Conservation (phyloP, 2,888 invertebrate species). For the Pachymerium ferrugineum region DNA sequence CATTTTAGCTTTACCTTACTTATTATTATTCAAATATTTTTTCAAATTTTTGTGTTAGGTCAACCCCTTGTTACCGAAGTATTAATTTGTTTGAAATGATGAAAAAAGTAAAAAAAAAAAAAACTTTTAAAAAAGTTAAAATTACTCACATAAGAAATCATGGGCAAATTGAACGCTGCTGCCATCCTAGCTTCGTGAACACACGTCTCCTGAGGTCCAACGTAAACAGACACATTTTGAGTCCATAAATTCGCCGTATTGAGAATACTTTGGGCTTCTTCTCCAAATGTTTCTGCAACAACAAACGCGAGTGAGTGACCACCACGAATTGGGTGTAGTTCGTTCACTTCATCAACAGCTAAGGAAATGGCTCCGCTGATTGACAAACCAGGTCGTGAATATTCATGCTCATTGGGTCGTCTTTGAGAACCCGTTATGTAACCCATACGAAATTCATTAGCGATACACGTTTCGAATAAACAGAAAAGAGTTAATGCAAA, state of each 20-base stretch:
- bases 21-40: too few relatives aligned
- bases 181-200: constrained; percentile 90
- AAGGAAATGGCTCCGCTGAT: constrained; percentile 72
- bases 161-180: constrained; percentile 85
- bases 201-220: constrained; percentile 86
- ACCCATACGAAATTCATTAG: constrained; percentile 65
- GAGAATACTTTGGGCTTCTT: constrained; percentile 77
- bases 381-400: constrained; percentile 60
- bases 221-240: constrained; percentile 75
- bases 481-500: not conserved
- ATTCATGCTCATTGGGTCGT: constrained; percentile 64
- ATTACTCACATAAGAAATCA: constrained; percentile 89
- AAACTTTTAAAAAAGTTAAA: not conserved
- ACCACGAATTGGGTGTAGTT: constrained; percentile 46
- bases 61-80: not conserved
- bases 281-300: constrained; percentile 85
- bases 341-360: constrained; percentile 70
- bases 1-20: too few relatives aligned
- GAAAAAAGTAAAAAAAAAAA: not conserved
- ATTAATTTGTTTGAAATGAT: not conserved
- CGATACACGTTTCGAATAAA: constrained; percentile 15
- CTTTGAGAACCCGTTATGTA: constrained; percentile 80
- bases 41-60: too few relatives aligned
- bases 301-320: constrained; percentile 72
- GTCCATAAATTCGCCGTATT: constrained; percentile 80